phyloP scores from a whole-genome alignment of 2,797 vertebrate genomes.

The Aotus griseimembra region DNA sequence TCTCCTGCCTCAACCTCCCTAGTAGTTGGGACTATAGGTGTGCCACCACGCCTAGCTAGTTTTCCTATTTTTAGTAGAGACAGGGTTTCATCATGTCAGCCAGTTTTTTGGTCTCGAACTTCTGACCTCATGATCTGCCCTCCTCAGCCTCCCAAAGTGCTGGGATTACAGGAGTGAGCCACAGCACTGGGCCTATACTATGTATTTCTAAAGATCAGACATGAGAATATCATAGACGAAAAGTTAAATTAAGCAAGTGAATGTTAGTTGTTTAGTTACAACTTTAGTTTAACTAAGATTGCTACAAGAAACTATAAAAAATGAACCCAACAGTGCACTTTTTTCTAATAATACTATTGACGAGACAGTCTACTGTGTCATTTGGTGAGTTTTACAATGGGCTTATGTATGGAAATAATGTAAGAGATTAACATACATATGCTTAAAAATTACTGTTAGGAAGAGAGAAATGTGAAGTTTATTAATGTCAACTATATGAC shows the following conservation, averaged over 20 bases:
- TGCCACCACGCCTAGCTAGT: too few relatives aligned
- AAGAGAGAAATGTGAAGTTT: not conserved
- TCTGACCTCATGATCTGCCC: too few relatives aligned
- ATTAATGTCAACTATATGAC: not conserved
- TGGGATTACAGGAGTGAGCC: too few relatives aligned
- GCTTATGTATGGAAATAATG: not conserved
- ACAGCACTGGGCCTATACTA: not conserved
- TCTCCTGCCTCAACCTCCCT: too few relatives aligned
- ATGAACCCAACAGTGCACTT: not conserved
- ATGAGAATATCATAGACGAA: not conserved
- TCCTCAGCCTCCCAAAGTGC: too few relatives aligned
- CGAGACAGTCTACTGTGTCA: not conserved
- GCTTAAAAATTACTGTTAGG: not conserved
- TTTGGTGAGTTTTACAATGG: not conserved
- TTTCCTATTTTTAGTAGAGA: too few relatives aligned
- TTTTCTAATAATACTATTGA: not conserved
- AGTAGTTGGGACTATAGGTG: too few relatives aligned
- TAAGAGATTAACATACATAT: not conserved
- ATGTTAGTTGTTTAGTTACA: not conserved
- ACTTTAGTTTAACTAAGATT: not conserved
- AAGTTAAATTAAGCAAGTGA: not conserved
- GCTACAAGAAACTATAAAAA: not conserved
- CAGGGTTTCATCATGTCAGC: too few relatives aligned
- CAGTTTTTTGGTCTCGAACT: too few relatives aligned
- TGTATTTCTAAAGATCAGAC: not conserved